These are phyloP conservation scores for Caradrina kadenii DNA, from an alignment of 2,888 invertebrate genomes.

Conservation along the genomic window DNA sequence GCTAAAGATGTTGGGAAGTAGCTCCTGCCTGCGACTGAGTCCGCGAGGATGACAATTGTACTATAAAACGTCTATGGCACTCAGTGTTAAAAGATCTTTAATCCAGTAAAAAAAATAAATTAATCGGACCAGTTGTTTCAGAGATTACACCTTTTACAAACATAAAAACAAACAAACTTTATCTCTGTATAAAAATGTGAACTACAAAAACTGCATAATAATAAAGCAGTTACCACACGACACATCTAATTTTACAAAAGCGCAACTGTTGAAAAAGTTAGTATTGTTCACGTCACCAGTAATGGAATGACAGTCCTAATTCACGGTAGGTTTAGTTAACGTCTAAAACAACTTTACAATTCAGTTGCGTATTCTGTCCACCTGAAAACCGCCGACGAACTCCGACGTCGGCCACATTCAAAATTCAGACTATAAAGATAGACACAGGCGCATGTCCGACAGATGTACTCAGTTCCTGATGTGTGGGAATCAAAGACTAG, in stretches of 20 bases:
- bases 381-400: conserved; percentile 78
- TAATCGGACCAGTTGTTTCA: no score
- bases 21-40: no score
- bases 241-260: conserved; percentile 21
- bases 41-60: no score
- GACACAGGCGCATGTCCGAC: conserved; percentile 76
- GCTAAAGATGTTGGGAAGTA: neutral
- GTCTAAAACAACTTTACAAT: conserved; percentile 76
- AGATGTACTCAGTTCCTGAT: conserved; percentile 71
- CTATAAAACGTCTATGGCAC: no score
- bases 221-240: conserved; percentile 8
- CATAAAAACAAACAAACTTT: neutral
- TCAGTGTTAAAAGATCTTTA: no score
- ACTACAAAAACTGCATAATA: neutral
- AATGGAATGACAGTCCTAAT: conserved; percentile 72
- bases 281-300: conserved; percentile 59
- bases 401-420: conserved; percentile 79
- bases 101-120: no score
- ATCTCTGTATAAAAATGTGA: neutral
- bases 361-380: conserved; percentile 80
- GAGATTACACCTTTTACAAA: no score
- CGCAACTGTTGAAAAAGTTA: conserved; percentile 65
- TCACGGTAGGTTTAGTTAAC: conserved; percentile 68
- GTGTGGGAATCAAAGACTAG: conserved; percentile 75
- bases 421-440: conserved; percentile 84